Evolutionary conservation across 2,113 vertebrate genomes (phyloP), one percentile per base, ranked within the genome.

Genomic region (Thryonomys swinderianus): DNA sequence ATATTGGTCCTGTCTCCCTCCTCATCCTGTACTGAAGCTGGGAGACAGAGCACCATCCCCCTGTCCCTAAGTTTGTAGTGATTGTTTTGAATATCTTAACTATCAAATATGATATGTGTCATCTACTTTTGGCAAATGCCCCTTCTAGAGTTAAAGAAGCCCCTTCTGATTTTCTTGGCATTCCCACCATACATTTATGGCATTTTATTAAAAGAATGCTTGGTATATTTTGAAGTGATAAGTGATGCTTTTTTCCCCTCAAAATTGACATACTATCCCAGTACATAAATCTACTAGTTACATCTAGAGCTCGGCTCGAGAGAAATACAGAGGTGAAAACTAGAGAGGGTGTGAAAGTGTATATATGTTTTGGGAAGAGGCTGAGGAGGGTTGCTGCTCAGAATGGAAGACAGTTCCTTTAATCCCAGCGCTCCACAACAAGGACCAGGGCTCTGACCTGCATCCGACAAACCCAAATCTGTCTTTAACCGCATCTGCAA

Each of bases 81-180:
- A 57, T 34, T 55, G 13, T 5, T 67, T 91, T 87, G 80, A 83
- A 80, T 42, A 40, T 21, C 11, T 62, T 74, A n/a, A 37, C 20
- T 45, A 32, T 17, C 88, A 76, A 83, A 59, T 85, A 34, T 34
- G 10, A 42, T 37, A 27, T 67, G 86, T 82, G 32, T 23, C 32
- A 45, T n/a, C 30, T 30, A 14, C 88, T 89, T 93, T 88, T 91
- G n/a, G n/a, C 57, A 94, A 89, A 71, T 91, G 7, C 0, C 14
- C 10, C 37, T 57, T 88, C 9, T 40, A 27, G 64, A 79, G 48
- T 76, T 88, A 69, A 91, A 9, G 1, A 27, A 53, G 20, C 76
- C 6, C 45, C 7, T 32, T 66, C 37, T 59, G n/a, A 1, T 88
- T 93, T 67, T 34, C 23, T 86, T 45, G 79, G 23, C 14, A 1